These are phyloP conservation scores for Epicampocera succincta DNA, from an alignment of 2,888 invertebrate genomes.

Conservation along the genomic window DNA sequence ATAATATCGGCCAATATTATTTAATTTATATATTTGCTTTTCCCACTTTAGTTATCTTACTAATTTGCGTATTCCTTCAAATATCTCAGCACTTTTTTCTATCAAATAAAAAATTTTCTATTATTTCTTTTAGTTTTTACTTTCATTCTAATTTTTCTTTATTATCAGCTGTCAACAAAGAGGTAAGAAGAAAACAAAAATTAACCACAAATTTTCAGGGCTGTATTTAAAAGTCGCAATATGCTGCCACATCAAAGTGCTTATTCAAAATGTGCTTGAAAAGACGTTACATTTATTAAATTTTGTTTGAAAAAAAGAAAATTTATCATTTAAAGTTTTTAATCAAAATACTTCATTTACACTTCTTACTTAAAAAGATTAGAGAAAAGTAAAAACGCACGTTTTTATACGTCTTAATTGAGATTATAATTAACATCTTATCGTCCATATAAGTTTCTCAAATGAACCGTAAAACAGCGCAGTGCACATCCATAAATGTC, in stretches of 20 bases:
- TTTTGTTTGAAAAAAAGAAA: too few species aligned
- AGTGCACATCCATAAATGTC: too few species aligned
- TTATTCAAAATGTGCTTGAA: not conserved
- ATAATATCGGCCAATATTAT: conserved; percentile 4
- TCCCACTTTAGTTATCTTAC: conserved; percentile 32
- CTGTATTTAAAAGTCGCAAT: not conserved
- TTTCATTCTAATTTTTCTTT: conserved; percentile 58
- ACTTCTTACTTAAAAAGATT: too few species aligned
- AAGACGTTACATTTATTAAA: too few species aligned
- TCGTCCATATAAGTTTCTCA: too few species aligned
- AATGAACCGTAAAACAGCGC: too few species aligned
- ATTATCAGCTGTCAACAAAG: conserved; percentile 60
- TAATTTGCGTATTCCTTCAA: conserved; percentile 60
- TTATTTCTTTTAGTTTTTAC: conserved; percentile 62
- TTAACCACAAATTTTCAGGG: not conserved
- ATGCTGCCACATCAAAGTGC: not conserved
- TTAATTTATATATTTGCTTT: conserved; percentile 36
- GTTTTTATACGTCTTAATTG: too few species aligned
- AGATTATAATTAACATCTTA: too few species aligned
- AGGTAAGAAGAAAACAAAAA: conserved; percentile 34
- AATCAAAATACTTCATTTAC: too few species aligned
- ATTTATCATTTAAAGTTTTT: too few species aligned
- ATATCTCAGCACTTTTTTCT: conserved; percentile 59
- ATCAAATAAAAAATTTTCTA: conserved; percentile 64
- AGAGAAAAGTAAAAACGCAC: too few species aligned